Evolutionary conservation across 2,113 vertebrate species (phyloP).

Genomic region (Dissostichus mawsoni): DNA sequence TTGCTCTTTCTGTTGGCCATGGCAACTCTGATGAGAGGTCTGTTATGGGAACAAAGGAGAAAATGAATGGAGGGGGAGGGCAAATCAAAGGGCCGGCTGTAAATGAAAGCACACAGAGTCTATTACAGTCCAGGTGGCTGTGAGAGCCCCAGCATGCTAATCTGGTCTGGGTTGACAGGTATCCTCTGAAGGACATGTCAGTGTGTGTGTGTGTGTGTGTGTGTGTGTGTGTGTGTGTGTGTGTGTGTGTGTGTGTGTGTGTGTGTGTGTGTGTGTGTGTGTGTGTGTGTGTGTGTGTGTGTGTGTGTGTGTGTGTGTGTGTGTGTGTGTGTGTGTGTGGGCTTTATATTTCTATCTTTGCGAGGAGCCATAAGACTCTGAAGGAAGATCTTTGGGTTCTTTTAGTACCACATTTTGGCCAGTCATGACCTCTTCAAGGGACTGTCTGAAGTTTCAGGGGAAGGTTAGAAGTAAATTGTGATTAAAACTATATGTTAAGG

Average conservation of each 20-base stretch:
- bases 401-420: background rate
- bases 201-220: background rate
- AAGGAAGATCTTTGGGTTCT: no score
- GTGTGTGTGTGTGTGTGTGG: background rate
- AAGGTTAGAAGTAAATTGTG: background rate
- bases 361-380: background rate
- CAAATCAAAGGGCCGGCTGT: slow-evolving; percentile 57
- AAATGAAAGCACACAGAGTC: slow-evolving; percentile 63
- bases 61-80: slow-evolving; percentile 34
- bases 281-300: no score
- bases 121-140: slow-evolving; percentile 70
- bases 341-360: slow-evolving; percentile 7
- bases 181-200: slow-evolving; percentile 65
- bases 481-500: background rate
- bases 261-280: no score
- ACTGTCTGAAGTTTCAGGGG: background rate
- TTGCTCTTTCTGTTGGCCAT: slow-evolving; percentile 20
- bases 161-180: slow-evolving; percentile 63
- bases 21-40: slow-evolving; percentile 43
- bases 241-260: no score
- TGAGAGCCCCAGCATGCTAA: slow-evolving; percentile 59
- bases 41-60: slow-evolving; percentile 46
- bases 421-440: background rate
- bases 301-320: no score
- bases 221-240: background rate